Evolutionary conservation across 2,888 invertebrate species (phyloP).

Genomic region (Azorinus chamasolen): DNA sequence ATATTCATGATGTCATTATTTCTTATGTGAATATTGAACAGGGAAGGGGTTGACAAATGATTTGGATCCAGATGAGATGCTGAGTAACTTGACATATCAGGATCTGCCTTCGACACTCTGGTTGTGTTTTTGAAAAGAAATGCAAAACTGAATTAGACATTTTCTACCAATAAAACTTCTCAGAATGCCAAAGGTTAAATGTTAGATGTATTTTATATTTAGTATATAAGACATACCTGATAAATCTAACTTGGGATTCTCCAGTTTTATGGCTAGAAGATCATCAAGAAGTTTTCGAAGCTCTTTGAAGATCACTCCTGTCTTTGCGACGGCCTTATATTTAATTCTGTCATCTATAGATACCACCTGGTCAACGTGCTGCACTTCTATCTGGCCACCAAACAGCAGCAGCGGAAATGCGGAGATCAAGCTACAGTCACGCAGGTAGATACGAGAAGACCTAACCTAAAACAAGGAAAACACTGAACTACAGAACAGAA

Average conservation of each 20-base stretch:
- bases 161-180: too few relatives aligned
- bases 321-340: slow-evolving; percentile 85
- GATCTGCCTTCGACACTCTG: too few relatives aligned
- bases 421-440: slow-evolving; percentile 94
- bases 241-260: slow-evolving; percentile 75
- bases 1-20: too few relatives aligned
- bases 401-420: slow-evolving; percentile 95
- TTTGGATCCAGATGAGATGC: too few relatives aligned
- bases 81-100: too few relatives aligned
- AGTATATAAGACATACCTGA: slow-evolving; percentile 68
- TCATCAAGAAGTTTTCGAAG: slow-evolving; percentile 79
- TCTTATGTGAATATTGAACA: too few relatives aligned
- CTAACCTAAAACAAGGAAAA: slow-evolving; percentile 68
- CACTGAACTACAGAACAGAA: neutral
- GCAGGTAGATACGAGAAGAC: slow-evolving; percentile 89
- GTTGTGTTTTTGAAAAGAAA: too few relatives aligned
- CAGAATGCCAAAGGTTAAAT: too few relatives aligned
- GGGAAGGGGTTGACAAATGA: too few relatives aligned
- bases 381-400: slow-evolving; percentile 89
- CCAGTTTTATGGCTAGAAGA: slow-evolving; percentile 79
- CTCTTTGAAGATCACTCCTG: slow-evolving; percentile 85
- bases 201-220: too few relatives aligned
- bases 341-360: slow-evolving; percentile 86
- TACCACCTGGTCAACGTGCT: slow-evolving; percentile 84
- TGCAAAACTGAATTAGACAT: too few relatives aligned